Base-by-base conservation (phyloP, 2,888 invertebrate genomes). In the Emmelina monodactyla region DNA sequence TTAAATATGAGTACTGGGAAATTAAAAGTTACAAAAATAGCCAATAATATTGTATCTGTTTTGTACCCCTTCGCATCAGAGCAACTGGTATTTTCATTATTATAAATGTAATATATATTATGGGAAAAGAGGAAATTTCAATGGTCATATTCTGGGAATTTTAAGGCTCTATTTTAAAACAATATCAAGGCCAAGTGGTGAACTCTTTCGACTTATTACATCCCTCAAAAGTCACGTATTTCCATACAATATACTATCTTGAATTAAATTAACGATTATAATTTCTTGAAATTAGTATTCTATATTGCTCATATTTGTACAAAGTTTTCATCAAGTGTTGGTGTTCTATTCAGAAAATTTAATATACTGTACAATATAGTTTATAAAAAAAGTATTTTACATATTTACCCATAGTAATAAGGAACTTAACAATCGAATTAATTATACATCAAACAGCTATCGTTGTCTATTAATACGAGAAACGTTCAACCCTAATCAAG, bases 241-340 rank as follows among this genome's bases (percentile, higher is more conserved):
- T 66, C 69, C 54, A 65, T 66, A 63, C 68, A 67, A 65, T 62
- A 62, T 56, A 51, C 60, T 70, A 64, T 73, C 55, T 55, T 51
- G 49, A 69, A 62, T 65, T 64, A 70, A 69, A 68, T 61, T 63
- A 71, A 70, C 64, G 58, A 65, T 49, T 67, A 63, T 58, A 59
- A 45, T 62, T 61, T 59, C n/a, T 66, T 62, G 54, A 69, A 70
- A 62, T 67, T 61, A 62, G 47, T 61, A 64, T 64, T 62, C 72
- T 78, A 79, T 79, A 79, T 79, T 79, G 79, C 79, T 79, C 65
- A 62, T 72, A 59, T 78, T 79, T 79, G 79, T 79, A 79, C 79
- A 78, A 76, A 73, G 76, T 76, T 79, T 69, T 70, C 70, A 59
- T 70, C 55, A 67, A 62, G 61, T 70, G 72, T 79, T 78, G 79